Evolutionary conservation across 2,888 invertebrate genomes (phyloP), one percentile per base, ranked within the genome.

Genomic region (Leptogaster cylindrica): DNA sequence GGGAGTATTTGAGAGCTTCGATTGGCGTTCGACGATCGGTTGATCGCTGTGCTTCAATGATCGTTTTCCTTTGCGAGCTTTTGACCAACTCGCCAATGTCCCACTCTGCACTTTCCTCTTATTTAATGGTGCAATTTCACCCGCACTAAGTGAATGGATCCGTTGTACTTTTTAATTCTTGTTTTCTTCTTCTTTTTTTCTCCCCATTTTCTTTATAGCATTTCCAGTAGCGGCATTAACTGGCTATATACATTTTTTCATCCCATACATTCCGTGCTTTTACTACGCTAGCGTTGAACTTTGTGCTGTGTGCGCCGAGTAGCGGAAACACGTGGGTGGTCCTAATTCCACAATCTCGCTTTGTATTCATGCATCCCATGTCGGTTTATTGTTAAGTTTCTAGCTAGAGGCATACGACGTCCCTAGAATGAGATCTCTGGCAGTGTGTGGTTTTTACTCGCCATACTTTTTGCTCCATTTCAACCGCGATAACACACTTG

Each of bases 281-380:
- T 28, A 31, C 31, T 41, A 41, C 61, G 67, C 66, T 67, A 70
- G 69, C 67, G 69, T 71, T 71, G 66, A 70, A 71, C 71, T 70
- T 65, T 70, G 66, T 65, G 65, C 52, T 41, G 41, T 68, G 63
- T 68, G 51, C 67, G 66, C 55, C 51, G 67, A 64, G 50, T 70
- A 73, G 73, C 73, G 73, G 73, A 73, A 73, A 70, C 73, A 73
- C 70, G 73, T 73, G 73, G 72, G 73, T 73, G 73, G 73, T 73
- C 73, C 68, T 66, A 67, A 65, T 65, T 65, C 50, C 50, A 65
- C 61, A 68, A 68, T 68, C 68, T 66, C 66, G 63, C 66, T 68
- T 68, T 68, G 66, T 68, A 63, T 68, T 68, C 65, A 68, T 65
- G 58, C 68, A 65, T 66, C 66, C 63, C 68, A 63, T 64, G 64